These are phyloP conservation scores for Crypturellus tataupa DNA, from an alignment of 2,797 vertebrate species.

Conservation along the genomic window DNA sequence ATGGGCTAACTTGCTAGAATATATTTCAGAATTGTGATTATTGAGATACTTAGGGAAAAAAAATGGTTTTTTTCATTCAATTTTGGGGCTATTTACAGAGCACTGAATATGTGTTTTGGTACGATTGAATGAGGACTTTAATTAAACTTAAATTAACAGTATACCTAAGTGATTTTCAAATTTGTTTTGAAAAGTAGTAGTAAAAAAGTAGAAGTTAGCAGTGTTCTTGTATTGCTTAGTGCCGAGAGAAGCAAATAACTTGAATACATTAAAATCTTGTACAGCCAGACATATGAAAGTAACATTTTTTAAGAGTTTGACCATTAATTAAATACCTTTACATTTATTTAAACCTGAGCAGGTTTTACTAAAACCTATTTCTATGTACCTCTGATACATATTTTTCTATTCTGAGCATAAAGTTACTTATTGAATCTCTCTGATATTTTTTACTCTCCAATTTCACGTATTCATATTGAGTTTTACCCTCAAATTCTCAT, in stretches of 20 bases:
- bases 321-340: background rate
- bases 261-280: background rate
- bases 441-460: background rate
- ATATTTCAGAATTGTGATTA: slow-evolving; percentile 58
- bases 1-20: slow-evolving; percentile 33
- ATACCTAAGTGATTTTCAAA: slow-evolving; percentile 64
- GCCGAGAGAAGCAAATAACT: slow-evolving; percentile 12
- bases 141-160: slow-evolving; percentile 74
- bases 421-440: background rate
- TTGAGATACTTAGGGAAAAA: slow-evolving; percentile 55
- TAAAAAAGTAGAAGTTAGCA: background rate
- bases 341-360: background rate
- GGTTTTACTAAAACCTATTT: background rate
- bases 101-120: slow-evolving; percentile 64
- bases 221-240: background rate
- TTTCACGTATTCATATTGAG: fast-evolving
- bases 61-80: slow-evolving; percentile 40
- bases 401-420: background rate
- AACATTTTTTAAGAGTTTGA: background rate
- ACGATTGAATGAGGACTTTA: slow-evolving; percentile 64
- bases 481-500: background rate
- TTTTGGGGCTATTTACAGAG: slow-evolving; percentile 76
- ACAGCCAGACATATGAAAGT: background rate
- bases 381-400: background rate
- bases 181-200: slow-evolving; percentile 66